Evolutionary conservation across 1,140 invertebrate genomes (phyloP).

Genomic region (Caenorhabditis briggsae): DNA sequence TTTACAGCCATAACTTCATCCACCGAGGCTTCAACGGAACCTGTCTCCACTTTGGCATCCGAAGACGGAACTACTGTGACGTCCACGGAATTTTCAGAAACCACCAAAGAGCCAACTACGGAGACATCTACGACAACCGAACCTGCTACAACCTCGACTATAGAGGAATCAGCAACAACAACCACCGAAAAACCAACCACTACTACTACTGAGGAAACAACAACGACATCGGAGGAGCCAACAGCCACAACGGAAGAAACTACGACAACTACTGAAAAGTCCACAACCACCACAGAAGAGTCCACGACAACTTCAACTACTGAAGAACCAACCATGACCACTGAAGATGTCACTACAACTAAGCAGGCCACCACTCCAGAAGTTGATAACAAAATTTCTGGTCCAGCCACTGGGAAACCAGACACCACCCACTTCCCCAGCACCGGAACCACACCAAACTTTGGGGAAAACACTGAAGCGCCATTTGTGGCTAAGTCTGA

Average conservation of each 20-base stretch:
- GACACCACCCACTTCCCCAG: background rate
- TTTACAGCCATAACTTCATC: too few relatives aligned
- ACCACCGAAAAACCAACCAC: background rate
- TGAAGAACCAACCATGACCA: background rate
- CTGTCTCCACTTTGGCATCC: background rate
- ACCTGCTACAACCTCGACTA: background rate
- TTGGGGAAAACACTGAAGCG: background rate
- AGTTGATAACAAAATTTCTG: slow-evolving; percentile 39
- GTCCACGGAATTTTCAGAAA: background rate
- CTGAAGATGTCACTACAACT: background rate
- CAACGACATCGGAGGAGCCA: background rate
- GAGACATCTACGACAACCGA: background rate
- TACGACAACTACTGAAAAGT: background rate
- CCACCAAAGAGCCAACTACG: slow-evolving; percentile 2
- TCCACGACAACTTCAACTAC: slow-evolving; percentile 38
- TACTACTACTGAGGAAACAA: background rate
- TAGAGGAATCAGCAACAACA: background rate
- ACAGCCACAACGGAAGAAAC: background rate
- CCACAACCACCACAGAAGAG: slow-evolving; percentile 18
- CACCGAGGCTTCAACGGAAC: background rate
- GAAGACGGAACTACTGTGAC: slow-evolving; percentile 24
- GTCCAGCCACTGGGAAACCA: slow-evolving; percentile 16
- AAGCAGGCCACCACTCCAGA: background rate
- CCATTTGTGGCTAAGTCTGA: background rate
- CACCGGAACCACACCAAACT: slow-evolving; percentile 17